Evolutionary conservation across 1,140 invertebrate genomes (phyloP), one percentile per base, ranked within the genome.

Genomic region (Rhizoglyphus robini): DNA sequence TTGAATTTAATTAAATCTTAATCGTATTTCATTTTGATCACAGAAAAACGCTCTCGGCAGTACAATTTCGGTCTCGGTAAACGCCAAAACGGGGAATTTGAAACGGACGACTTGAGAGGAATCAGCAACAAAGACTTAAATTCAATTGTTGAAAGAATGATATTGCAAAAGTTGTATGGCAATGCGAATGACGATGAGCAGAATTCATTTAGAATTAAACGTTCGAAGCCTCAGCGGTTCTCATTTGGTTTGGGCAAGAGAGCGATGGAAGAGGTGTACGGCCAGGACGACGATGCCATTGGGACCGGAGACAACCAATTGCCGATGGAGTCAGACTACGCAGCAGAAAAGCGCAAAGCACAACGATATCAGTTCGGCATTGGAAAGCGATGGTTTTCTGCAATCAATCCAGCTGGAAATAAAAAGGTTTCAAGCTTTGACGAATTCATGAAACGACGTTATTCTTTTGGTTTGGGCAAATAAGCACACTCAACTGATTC

Each of bases 381-480:
- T n/a, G 69, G 57, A 8, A 70, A 70, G 15, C 47, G 69, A 18
- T 32, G 27, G 27, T 32, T 29, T n/a, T 29, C 15, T 11, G 1
- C 23, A 18, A 32, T 20, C 2, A 27, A 46, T 46, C 2, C 3
- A 4, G 23, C 13, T n/a, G 36, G 15, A 32, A 32, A 11, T 18
- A 38, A 20, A 46, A 34, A 46, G 27, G 15, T 18, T 20, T 48
- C 63, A 27, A 65, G 68, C n/a, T 61, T 70, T 25, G 68, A 69
- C 23, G 69, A 70, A 31, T 68, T 65, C 32, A 67, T 70, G 3
- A 70, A 70, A 51, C 59, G 69, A 30, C 65, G 69, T 25, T 70
- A 67, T 61, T 41, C 51, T 2, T 70, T 70, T 48, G 69, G 69
- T 31, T 38, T 70, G 0, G 69, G 69, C 1, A 69, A 69, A 48